These are phyloP conservation scores for Crambe crambe DNA, from an alignment of 37 sponge, comb jelly and placozoan genomes.

Conservation along the genomic window DNA sequence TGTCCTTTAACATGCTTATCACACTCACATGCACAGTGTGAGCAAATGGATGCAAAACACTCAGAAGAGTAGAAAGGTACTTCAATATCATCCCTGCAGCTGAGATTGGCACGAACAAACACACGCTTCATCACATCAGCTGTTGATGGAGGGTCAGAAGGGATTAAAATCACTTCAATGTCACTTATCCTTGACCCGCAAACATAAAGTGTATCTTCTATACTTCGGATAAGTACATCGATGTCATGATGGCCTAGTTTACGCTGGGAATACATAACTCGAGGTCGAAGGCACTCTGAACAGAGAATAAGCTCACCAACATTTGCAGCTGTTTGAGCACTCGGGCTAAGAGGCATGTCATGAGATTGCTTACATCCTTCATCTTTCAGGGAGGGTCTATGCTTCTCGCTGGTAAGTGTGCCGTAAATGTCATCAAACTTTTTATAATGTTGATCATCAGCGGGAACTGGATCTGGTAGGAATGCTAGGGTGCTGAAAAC, in stretches of 20 bases:
- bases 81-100: not conserved
- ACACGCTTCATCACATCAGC: not conserved
- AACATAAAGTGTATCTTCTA: not conserved
- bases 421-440: constrained; percentile 1
- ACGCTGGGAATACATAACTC: not conserved
- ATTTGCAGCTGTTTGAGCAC: constrained; percentile 36
- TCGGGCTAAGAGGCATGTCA: constrained; percentile 34
- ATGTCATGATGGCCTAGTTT: not conserved
- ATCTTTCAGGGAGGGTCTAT: constrained; percentile 7
- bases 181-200: not conserved
- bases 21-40: not conserved
- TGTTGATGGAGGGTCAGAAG: constrained; percentile 2
- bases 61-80: no score
- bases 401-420: not conserved
- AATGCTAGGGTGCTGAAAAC: constrained; percentile 1
- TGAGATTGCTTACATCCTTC: not conserved
- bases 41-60: not conserved
- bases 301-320: constrained; percentile 12
- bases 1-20: not conserved
- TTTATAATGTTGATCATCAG: constrained; percentile 10
- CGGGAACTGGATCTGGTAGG: constrained; percentile 22
- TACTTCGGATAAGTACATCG: not conserved
- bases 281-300: not conserved
- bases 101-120: not conserved
- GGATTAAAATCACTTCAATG: not conserved